phyloP scores from a whole-genome alignment of 2,797 vertebrate species.

The Rhynchotus rufescens region DNA sequence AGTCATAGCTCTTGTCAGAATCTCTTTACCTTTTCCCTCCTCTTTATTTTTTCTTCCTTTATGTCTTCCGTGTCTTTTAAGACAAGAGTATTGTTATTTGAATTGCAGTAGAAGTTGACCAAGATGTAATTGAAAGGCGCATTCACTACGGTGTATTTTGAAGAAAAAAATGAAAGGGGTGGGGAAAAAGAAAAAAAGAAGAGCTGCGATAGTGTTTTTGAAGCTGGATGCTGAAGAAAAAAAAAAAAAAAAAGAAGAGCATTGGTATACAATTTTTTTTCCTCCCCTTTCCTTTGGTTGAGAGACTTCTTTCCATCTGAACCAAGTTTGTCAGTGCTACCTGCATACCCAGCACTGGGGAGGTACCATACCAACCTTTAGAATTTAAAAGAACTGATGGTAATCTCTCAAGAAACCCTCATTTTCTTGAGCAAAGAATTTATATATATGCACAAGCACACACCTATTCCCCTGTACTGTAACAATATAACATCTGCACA shows the following conservation, averaged over 20 bases:
- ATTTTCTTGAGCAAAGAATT: not conserved
- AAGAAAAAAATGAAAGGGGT: not conserved
- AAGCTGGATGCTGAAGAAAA: not conserved
- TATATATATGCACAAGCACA: not conserved
- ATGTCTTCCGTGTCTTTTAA: not conserved
- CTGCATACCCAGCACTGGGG: not conserved
- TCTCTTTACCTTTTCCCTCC: conserved; percentile 18
- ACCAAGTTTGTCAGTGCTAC: not conserved
- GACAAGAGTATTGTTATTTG: not conserved
- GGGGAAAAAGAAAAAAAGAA: not conserved
- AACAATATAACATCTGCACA: not conserved
- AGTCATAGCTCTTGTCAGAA: conserved; percentile 49
- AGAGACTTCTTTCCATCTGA: not conserved
- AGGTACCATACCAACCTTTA: not conserved
- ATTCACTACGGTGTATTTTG: not conserved
- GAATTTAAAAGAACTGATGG: not conserved
- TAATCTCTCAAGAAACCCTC: not conserved
- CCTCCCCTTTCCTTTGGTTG: not conserved
- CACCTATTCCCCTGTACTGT: not conserved
- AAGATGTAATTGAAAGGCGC: not conserved
- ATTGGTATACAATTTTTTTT: not conserved
- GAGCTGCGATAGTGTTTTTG: not conserved
- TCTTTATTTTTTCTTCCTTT: not conserved
- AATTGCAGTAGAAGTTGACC: not conserved
- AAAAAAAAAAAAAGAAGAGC: not conserved